Evolutionary conservation across 1,140 invertebrate genomes (phyloP), one percentile per base, ranked within the genome.

Genomic region (Drosophila ananassae): DNA sequence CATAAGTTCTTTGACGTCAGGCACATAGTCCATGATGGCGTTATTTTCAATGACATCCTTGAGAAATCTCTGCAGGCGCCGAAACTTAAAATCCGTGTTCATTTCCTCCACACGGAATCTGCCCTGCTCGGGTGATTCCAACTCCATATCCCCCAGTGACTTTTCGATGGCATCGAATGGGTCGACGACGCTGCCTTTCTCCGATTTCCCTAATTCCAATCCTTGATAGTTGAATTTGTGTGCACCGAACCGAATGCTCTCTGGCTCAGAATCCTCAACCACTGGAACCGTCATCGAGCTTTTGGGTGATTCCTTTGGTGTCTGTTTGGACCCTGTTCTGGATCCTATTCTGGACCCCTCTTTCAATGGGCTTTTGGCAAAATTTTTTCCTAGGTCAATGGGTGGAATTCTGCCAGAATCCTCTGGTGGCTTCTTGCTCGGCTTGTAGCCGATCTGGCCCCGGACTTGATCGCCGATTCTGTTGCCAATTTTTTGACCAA

Each of bases 21-120:
- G 7, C n/a, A 62, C 3, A 0, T 10, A 9, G 0, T 64, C 58
- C 1, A 83, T 1, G 12, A 79, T 10, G 1, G 12, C 17, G 9
- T 68, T 73, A 0, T 9, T 39, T 2, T 50, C 8, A 0, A 83
- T 83, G 5, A 59, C 44, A 0, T 66, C 41, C 28, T n/a, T 59
- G 0, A 83, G 57, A 0, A 66, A n/a, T 0, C 0, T 0, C 6
- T 79, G 69, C 1, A 82, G 0, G 2, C 12, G 0, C 0, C 2
- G 22, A 22, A 57, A 64, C n/a, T 59, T 74, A 0, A 0, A 0
- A 1, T 41, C n/a, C 0, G 17, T n/a, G 0, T 13, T 12, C 28
- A 71, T 1, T 6, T 67, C 24, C 2, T 17, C 13, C 0, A 72
- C 7, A 2, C 3, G 22, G 48, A n/a, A 68, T 8, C 6, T 22